phyloP scores from a whole-genome alignment of 2,797 vertebrate species.

The Sphenodon punctatus region DNA sequence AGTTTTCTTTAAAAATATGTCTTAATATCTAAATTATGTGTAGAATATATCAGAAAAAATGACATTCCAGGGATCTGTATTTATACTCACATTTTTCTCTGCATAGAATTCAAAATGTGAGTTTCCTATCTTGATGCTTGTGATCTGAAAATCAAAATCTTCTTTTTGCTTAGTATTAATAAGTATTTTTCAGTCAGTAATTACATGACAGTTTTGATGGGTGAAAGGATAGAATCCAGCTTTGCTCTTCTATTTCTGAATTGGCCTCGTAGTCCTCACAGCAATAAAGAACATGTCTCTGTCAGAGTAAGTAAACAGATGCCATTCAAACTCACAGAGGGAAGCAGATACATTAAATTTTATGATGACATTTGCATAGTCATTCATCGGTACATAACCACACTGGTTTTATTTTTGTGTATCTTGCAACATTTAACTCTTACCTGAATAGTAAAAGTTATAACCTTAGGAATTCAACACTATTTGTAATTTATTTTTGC shows the following conservation, averaged over 20 bases:
- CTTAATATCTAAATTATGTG: not conserved
- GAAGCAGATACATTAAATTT: not conserved
- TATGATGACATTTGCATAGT: not conserved
- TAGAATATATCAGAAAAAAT: not conserved
- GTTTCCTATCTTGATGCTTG: not conserved
- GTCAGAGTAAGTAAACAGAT: not conserved
- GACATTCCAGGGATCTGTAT: not conserved
- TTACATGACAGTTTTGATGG: not conserved
- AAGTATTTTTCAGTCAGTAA: not conserved
- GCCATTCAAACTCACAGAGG: not conserved
- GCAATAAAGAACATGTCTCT: not conserved
- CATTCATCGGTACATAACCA: not conserved
- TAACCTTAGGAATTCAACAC: not conserved
- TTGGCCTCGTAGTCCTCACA: not conserved
- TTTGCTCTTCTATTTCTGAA: no score
- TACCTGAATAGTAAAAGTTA: not conserved
- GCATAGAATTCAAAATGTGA: not conserved
- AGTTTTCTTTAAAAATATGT: not conserved
- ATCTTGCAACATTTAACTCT: not conserved
- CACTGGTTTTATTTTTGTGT: not conserved
- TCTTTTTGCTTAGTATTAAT: not conserved
- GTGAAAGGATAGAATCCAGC: not conserved
- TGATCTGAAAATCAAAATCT: not conserved
- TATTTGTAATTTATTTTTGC: no score
- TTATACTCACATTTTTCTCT: not conserved